phyloP scores from a whole-genome alignment of 1,140 invertebrate species.

The Anadara kagoshimensis region DNA sequence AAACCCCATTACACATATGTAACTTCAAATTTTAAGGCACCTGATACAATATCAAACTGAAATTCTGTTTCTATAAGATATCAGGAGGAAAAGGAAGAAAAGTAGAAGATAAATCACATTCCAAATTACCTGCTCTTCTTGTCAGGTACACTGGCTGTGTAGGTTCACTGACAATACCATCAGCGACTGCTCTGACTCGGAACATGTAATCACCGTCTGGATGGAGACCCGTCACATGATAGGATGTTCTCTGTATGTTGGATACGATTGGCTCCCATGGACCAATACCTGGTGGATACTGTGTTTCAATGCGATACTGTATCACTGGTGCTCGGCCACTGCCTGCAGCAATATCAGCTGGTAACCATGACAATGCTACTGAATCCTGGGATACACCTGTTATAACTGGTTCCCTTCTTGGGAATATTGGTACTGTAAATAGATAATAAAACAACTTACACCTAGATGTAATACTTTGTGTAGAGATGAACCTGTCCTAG shows the following conservation, averaged over 20 bases:
- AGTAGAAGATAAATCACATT: too few relatives aligned
- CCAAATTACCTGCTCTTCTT: conserved; percentile 56
- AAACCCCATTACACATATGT: too few relatives aligned
- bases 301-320: conserved; percentile 54
- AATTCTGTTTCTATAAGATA: too few relatives aligned
- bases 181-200: conserved; percentile 62
- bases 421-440: conserved; percentile 53
- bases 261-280: conserved; percentile 53
- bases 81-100: too few relatives aligned
- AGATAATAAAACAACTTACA: not conserved
- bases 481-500: not conserved
- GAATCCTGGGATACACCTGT: conserved; percentile 51
- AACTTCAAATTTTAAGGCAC: too few relatives aligned
- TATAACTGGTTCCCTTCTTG: conserved; percentile 55
- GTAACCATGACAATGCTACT: conserved; percentile 53
- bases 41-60: too few relatives aligned
- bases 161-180: conserved; percentile 61
- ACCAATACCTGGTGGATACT: conserved; percentile 58
- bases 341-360: conserved; percentile 46
- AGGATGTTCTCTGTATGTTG: conserved; percentile 39
- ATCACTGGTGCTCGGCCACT: conserved; percentile 14
- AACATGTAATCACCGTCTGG: conserved; percentile 70
- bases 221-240: conserved; percentile 78
- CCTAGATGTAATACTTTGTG: not conserved
- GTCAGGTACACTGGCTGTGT: conserved; percentile 74